Base-by-base conservation (phyloP, 1,140 invertebrate species). In the Papilio xuthus region DNA sequence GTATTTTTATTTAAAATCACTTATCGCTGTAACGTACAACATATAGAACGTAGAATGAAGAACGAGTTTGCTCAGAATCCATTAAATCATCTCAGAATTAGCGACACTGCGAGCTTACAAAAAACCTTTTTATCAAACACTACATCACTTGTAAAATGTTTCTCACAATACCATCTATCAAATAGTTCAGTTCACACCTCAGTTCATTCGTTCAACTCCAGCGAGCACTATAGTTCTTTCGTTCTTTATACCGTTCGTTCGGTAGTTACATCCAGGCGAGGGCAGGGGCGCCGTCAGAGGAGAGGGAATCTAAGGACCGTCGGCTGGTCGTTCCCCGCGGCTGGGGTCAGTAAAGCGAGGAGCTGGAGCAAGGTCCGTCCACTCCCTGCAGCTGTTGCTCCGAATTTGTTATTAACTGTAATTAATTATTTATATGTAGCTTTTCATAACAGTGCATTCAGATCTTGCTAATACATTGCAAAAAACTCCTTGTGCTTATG, bases 281-380 rank as follows among this genome's bases (percentile, higher is more conserved):
- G 78, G 90, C 85, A 8, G 92, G 91, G 1, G 89, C 82, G 47
- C 91, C 92, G 78, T 92, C 91, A 1, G 92, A 90, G 8, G 89
- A 89, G 50, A 92, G 81, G 79, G 91, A 92, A 85, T 93, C 90
- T 37, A 92, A 83, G 76, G 90, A 92, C 71, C 87, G 81, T 77
- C 88, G 86, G 77, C 78, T 80, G 80, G 83, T 82, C 84, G 89
- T 85, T 12, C 86, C 82, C 63, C 75, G 80, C 32, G 83, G 82
- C 80, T 89, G 87, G 77, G 92, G 91, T 93, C 92, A 93, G 92
- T 92, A 93, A 88, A 93, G 90, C 50, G 92, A 93, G 0, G 92
- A 87, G 80, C 90, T 92, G 4, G 92, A 90, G 69, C 92, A 93
- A 0, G 92, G 92, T 10, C 91, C 91, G 81, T 93, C 92, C 32